phyloP scores from a whole-genome alignment of 1,140 invertebrate species.

The Trichogramma pretiosum region DNA sequence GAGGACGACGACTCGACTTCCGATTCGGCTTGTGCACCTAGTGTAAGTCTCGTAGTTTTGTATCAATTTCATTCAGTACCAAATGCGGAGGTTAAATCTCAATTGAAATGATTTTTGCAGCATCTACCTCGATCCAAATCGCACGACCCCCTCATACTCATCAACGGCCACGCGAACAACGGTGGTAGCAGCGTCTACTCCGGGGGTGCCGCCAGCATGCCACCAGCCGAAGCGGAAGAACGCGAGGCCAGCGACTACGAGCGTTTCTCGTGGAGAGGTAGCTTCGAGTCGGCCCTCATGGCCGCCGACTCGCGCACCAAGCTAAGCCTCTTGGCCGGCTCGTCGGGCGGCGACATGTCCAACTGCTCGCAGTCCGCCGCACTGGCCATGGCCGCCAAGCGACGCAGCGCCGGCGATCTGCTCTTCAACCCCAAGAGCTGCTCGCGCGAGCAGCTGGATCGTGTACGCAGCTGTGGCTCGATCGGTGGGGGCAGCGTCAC shows the following conservation, averaged over 20 bases:
- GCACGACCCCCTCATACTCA: slow-evolving; percentile 62
- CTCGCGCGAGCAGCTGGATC: slow-evolving; percentile 62
- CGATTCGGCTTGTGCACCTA: slow-evolving; percentile 44
- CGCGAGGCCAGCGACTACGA: slow-evolving; percentile 79
- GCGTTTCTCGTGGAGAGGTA: slow-evolving; percentile 79
- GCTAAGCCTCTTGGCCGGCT: slow-evolving; percentile 57
- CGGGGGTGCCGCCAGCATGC: slow-evolving; percentile 28
- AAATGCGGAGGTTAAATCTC: neutral
- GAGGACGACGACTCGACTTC: slow-evolving; percentile 69
- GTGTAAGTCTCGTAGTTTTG: too few species aligned
- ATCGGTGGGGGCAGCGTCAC: slow-evolving; percentile 60
- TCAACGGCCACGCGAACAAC: slow-evolving; percentile 42
- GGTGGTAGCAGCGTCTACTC: too few species aligned
- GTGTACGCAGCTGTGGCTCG: slow-evolving; percentile 72
- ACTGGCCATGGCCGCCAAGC: slow-evolving; percentile 59
- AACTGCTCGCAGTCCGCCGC: too few species aligned
- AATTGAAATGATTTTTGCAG: slow-evolving; percentile 20
- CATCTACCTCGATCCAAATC: slow-evolving; percentile 61
- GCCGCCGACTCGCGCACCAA: slow-evolving; percentile 73
- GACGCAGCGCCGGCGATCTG: slow-evolving; percentile 69
- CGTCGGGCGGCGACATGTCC: slow-evolving; percentile 52
- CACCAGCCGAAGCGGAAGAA: slow-evolving; percentile 51
- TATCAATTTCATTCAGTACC: too few species aligned
- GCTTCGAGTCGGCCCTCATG: slow-evolving; percentile 79
- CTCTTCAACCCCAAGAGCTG: slow-evolving; percentile 67